Base-by-base conservation (phyloP, 1,140 invertebrate genomes). In the Sipha flava region DNA sequence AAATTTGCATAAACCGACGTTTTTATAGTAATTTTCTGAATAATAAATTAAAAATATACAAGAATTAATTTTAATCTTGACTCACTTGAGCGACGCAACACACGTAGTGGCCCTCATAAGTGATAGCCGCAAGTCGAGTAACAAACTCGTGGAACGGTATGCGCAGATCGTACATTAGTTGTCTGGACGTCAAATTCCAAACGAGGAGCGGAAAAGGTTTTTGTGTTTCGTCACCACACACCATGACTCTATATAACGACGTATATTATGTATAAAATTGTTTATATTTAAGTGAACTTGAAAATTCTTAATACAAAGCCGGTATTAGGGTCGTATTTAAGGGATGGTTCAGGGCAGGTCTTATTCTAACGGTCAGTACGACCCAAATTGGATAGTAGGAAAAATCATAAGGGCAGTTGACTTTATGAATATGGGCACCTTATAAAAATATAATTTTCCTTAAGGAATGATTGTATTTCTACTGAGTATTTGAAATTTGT, bases 211-310 rank as follows among this genome's bases (percentile, higher is more conserved):
- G 94, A 85, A 94, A 95, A 7, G 94, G 94, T 85, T 95, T 95
- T 86, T 95, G 94, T 1, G 93, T 95, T 87, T 95, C 94, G 85
- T 96, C 94, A 4, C 94, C 94, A 85, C 94, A 96, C 9, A 95
- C 94, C 80, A 95, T 88, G 37, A 95, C 90, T 83, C 90, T 93
- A 85, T 7, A 85, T 40, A 43, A 40, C 4, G 4, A 6, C 4
- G 37, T 4, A 6, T 40, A 10, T 6, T 40, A 10, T 12, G 10
- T 10, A 49, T 79, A 57, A 16, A 16, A 29, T 54, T 21, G 16
- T 31, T 75, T 40, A 79, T 9, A 4, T 14, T 29, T 21, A 7
- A 18, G n/a, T 79, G 72, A 62, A n/a, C n/a, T n/a, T n/a, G n/a
- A n/a, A n/a, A n/a, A n/a, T n/a, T n/a, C n/a, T n/a, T n/a, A n/a